These are phyloP conservation scores for Eptatretus atami DNA, from an alignment of 2,797 vertebrate genomes.

Conservation along the genomic window DNA sequence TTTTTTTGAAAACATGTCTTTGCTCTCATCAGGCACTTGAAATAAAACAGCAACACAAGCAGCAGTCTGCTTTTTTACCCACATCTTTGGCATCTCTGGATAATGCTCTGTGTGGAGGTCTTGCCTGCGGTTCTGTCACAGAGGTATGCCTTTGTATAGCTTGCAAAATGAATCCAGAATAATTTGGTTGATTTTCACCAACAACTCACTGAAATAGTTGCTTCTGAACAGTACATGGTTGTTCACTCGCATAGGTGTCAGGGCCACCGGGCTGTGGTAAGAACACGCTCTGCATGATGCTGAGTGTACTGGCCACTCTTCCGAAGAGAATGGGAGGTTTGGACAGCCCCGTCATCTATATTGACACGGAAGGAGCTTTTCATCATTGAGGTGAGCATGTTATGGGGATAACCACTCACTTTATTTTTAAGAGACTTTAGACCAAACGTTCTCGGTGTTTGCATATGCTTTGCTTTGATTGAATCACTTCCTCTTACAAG, in stretches of 20 bases:
- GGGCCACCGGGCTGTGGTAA: constrained; percentile 44
- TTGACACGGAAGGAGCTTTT: constrained; percentile 42
- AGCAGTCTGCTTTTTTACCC: constrained; percentile 15
- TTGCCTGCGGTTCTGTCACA: constrained; percentile 30
- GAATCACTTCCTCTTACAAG: too few relatives aligned
- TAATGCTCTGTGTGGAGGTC: constrained; percentile 22
- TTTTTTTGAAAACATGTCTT: too few relatives aligned
- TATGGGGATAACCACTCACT: too few relatives aligned
- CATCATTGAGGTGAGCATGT: constrained; percentile 24
- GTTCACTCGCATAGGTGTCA: constrained; percentile 17
- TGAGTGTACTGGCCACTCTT: constrained; percentile 28
- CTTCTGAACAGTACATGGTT: background rate
- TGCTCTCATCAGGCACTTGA: too few relatives aligned
- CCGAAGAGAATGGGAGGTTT: constrained; percentile 26
- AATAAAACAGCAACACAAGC: too few relatives aligned
- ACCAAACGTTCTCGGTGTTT: too few relatives aligned
- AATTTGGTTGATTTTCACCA: constrained; percentile 8
- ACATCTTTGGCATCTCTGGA: constrained; percentile 24
- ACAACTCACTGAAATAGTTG: background rate
- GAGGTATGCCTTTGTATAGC: constrained; percentile 19
- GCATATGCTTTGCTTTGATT: too few relatives aligned
- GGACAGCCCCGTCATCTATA: constrained; percentile 24
- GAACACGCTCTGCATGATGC: constrained; percentile 35
- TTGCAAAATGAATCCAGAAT: constrained; percentile 10
- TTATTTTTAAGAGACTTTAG: too few relatives aligned